Conservation (phyloP, 2,113 vertebrate genomes). For the Cathartes aura region DNA sequence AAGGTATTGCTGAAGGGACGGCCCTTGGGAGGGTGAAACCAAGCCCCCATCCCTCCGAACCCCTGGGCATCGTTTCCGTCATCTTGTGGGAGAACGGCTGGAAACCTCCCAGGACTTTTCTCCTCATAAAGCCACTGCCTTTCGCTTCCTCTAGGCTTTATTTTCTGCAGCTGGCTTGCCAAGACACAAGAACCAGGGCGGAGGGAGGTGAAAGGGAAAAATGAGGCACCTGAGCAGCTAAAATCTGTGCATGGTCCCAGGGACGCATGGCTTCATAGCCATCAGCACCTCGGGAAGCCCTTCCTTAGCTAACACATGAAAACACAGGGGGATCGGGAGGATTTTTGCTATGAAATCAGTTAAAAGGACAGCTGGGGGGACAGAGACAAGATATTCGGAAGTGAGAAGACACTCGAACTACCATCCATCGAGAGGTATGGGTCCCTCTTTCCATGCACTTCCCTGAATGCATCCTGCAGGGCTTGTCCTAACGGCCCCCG, state of each 20-base stretch:
- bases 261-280: not conserved
- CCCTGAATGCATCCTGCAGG: not conserved
- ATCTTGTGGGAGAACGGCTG: not conserved
- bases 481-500: not conserved
- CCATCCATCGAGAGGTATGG: not conserved
- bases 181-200: not conserved
- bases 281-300: not conserved
- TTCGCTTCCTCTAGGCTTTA: not conserved
- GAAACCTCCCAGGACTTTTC: not conserved
- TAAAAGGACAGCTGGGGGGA: not conserved
- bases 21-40: not conserved
- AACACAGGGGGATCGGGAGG: accelerated
- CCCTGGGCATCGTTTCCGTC: not conserved
- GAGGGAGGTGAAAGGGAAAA: not conserved
- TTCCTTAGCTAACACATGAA: not conserved
- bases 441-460: not conserved
- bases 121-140: not conserved
- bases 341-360: not conserved
- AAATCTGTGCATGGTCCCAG: not conserved
- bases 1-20: not conserved
- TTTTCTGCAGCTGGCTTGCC: not conserved
- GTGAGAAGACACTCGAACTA: not conserved
- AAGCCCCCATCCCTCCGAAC: not conserved
- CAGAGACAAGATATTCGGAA: not conserved
- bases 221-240: not conserved